A percentile compares a stretch with the other conserved stretches of the same genome.
phyloP scores from a whole-genome alignment of 2,113 vertebrate species.

The Phalacrocorax brasilianus region DNA sequence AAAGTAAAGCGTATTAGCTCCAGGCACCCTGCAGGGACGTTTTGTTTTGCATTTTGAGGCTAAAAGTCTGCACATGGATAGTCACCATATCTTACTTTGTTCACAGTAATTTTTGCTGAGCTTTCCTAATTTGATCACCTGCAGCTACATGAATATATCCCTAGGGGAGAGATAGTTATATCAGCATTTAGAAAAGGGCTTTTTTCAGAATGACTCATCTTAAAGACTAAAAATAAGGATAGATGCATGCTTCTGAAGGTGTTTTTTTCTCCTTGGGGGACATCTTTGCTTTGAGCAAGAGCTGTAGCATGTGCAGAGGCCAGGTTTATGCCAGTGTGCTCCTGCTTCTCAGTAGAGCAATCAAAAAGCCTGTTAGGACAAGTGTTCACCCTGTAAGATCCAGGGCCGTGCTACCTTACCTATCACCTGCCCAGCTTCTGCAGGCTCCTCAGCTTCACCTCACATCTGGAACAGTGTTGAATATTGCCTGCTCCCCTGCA shows the following conservation, averaged over 20 bases:
- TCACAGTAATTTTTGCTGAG: not conserved
- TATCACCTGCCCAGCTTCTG: not conserved
- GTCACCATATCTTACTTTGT: not conserved
- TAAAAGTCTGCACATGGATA: not conserved
- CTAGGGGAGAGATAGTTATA: not conserved
- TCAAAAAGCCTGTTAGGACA: not conserved
- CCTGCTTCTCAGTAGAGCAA: not conserved
- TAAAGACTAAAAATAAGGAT: not conserved
- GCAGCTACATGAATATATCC: slow-evolving; percentile 22
- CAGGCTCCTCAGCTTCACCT: not conserved
- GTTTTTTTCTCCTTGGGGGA: not conserved
- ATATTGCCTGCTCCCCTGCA: not conserved
- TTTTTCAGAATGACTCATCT: slow-evolving; percentile 10
- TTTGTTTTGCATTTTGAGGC: slow-evolving; percentile 1
- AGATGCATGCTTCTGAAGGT: not conserved
- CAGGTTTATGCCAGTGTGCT: not conserved
- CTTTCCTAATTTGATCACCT: slow-evolving; percentile 3
- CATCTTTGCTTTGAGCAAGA: not conserved
- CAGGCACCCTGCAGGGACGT: slow-evolving; percentile 37
- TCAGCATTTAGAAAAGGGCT: not conserved
- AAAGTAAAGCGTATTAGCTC: not conserved
- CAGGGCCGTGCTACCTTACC: not conserved
- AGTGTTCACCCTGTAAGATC: not conserved
- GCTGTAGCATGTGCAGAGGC: not conserved
- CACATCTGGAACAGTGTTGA: not conserved